Conservation (phyloP, 2,113 vertebrate genomes). For the Forbesichthys papilliferus region DNA sequence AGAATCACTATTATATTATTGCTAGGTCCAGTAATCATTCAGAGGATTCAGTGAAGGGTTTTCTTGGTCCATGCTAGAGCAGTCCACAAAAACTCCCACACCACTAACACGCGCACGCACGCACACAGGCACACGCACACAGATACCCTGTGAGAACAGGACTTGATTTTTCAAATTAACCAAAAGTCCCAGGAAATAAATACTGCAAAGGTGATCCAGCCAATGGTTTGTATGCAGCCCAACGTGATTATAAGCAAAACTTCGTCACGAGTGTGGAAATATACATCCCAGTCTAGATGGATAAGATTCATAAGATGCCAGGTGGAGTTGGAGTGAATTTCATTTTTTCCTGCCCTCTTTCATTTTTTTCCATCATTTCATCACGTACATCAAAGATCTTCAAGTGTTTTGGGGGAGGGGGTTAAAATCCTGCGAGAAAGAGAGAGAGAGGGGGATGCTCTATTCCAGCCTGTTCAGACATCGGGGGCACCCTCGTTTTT, state of each 20-base stretch:
- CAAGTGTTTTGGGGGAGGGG: background rate
- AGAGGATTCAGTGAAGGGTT: conserved; percentile 21
- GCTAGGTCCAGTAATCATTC: conserved; percentile 49
- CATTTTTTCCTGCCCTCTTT: background rate
- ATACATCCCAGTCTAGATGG: conserved; percentile 19
- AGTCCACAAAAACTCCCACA: conserved; percentile 11
- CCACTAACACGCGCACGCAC: conserved; percentile 16
- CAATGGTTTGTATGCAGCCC: conserved; percentile 1
- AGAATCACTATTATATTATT: conserved; percentile 62
- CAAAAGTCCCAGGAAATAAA: conserved; percentile 65
- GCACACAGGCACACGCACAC: background rate
- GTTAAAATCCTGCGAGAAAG: background rate
- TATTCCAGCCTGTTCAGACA: conserved; percentile 4
- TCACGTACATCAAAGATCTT: conserved; percentile 12
- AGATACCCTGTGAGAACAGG: conserved; percentile 17
- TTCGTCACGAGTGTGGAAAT: conserved; percentile 12
- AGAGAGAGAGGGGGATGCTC: background rate
- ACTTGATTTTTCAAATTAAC: conserved; percentile 26
- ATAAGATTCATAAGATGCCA: background rate
- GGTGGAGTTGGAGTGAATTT: conserved; percentile 10
- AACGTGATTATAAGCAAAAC: too few relatives aligned
- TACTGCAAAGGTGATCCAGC: conserved; percentile 59
- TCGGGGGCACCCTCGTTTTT: background rate
- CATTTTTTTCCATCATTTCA: background rate
- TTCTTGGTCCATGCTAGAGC: conserved; percentile 56